Percentiles rank a stretch among this genome's conserved stretches.
Conservation (phyloP, 2,113 vertebrate genomes). For the Salvator merianae region DNA sequence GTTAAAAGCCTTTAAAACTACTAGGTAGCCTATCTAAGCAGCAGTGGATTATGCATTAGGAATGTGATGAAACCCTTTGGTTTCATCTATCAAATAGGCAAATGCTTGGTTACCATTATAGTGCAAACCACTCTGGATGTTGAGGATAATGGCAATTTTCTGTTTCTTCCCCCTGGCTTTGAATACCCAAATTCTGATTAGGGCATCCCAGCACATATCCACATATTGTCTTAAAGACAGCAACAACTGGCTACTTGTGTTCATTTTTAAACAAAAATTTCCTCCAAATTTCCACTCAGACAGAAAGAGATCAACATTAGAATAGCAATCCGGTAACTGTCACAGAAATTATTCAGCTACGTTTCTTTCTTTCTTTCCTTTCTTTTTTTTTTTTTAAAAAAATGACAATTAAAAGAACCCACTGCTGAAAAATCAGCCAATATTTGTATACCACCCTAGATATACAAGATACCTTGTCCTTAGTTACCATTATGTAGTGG, state of each 20-base stretch:
- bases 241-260: conserved; percentile 23
- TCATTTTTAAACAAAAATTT: conserved; percentile 39
- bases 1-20: not conserved
- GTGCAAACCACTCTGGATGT: not conserved
- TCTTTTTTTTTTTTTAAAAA: not conserved
- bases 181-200: conserved; percentile 24
- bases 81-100: not conserved
- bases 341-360: conserved; percentile 29
- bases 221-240: conserved; percentile 27
- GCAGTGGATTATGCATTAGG: conserved; percentile 11
- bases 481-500: conserved; percentile 58
- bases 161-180: not conserved
- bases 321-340: not conserved
- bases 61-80: conserved; percentile 1
- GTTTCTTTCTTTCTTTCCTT: conserved; percentile 8
- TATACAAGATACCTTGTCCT: conserved; percentile 43
- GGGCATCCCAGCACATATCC: conserved; percentile 26
- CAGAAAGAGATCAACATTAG: not conserved
- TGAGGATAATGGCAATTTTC: not conserved
- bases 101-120: not conserved
- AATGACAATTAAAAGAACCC: conserved; percentile 24
- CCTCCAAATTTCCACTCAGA: not conserved
- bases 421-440: conserved; percentile 14
- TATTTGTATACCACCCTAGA: conserved; percentile 44
- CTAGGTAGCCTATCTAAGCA: conserved; percentile 20